These are phyloP conservation scores for Thryonomys swinderianus DNA, from an alignment of 2,113 vertebrate species.

Conservation along the genomic window DNA sequence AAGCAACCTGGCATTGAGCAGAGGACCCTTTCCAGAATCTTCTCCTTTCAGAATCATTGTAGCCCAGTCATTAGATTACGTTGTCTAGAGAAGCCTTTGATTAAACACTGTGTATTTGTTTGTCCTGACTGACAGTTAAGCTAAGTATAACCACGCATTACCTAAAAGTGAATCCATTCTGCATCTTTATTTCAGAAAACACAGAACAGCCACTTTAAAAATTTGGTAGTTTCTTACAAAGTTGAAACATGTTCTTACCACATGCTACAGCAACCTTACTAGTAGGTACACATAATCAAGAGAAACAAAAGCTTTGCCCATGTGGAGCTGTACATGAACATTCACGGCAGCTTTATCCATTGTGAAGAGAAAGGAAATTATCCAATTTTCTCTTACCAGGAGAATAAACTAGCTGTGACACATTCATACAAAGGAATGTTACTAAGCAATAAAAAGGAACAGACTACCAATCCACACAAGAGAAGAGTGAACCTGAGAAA, in stretches of 20 bases:
- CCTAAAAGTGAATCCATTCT: background rate
- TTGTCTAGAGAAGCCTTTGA: background rate
- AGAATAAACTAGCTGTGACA: background rate
- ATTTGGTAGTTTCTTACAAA: background rate
- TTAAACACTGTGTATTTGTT: background rate
- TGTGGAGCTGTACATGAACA: background rate
- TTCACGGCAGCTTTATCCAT: background rate
- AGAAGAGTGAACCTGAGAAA: background rate
- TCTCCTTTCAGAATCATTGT: background rate
- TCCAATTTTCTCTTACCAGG: background rate
- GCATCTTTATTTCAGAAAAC: conserved; percentile 26
- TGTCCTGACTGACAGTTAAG: background rate
- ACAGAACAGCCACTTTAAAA: background rate
- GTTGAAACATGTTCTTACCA: background rate
- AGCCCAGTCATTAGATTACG: background rate
- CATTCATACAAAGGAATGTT: background rate
- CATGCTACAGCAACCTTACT: background rate
- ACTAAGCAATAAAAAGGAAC: conserved; percentile 18
- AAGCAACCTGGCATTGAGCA: background rate
- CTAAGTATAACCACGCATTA: background rate
- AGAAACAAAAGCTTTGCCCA: background rate
- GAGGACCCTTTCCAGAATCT: background rate
- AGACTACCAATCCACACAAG: background rate
- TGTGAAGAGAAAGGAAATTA: background rate
- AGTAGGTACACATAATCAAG: background rate